A percentile compares a stretch with the other conserved stretches of the same genome.
These are phyloP conservation scores for Sphaeridia pumilis DNA, from an alignment of 2,888 invertebrate species.

Conservation along the genomic window DNA sequence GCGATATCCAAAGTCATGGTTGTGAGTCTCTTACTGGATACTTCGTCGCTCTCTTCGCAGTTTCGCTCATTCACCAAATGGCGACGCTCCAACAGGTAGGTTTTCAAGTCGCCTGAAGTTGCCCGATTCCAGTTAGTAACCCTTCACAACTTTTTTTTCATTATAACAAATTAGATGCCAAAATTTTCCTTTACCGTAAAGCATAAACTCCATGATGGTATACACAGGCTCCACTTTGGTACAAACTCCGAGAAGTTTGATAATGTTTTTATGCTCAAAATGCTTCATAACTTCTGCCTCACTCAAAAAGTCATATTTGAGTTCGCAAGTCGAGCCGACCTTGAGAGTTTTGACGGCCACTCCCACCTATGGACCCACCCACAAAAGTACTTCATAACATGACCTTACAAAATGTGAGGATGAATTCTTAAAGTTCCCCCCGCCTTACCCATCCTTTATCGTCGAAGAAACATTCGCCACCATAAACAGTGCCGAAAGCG, in stretches of 20 bases:
- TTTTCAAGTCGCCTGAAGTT: conserved; percentile 63
- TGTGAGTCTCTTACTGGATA: conserved; percentile 66
- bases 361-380: conserved; percentile 44
- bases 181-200: conserved; percentile 51
- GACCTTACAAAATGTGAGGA: neutral
- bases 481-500: conserved; percentile 85
- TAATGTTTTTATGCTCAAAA: conserved; percentile 79
- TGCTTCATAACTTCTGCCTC: conserved; percentile 92
- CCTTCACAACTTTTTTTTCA: neutral
- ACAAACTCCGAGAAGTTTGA: conserved; percentile 71
- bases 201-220: conserved; percentile 87
- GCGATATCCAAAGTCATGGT: conserved; percentile 80
- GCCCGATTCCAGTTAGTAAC: no score
- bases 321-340: conserved; percentile 66
- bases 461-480: conserved; percentile 68
- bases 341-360: conserved; percentile 84
- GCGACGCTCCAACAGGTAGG: conserved; percentile 69
- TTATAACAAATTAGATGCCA: neutral
- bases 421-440: neutral
- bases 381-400: no score
- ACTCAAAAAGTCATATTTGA: conserved; percentile 78
- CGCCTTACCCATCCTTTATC: conserved; percentile 57
- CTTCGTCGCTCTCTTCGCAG: conserved; percentile 59
- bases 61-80: conserved; percentile 59
- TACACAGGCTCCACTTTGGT: conserved; percentile 76